Percentiles rank a stretch among this genome's conserved stretches.
Evolutionary conservation across 37 sponge, comb jelly and placozoan species (phyloP).

Genomic region (Agelas oroides): DNA sequence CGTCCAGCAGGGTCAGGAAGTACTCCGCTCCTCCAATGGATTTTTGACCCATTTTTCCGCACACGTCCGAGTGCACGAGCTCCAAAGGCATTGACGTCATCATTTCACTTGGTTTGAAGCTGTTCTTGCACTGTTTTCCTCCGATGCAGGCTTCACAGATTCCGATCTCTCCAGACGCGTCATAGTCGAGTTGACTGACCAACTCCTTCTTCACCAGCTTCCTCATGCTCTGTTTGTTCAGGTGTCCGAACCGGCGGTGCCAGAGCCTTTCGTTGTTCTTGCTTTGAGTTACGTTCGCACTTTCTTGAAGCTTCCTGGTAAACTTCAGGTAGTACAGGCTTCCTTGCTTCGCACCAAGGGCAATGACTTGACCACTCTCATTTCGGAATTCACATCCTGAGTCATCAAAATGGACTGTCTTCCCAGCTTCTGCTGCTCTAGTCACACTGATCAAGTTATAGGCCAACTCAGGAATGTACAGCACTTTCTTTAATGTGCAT

Average conservation of each 20-base stretch:
- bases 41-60: constrained; percentile 48
- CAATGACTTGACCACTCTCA: constrained; percentile 26
- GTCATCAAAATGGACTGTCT: constrained; percentile 36
- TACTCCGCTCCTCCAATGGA: constrained; percentile 43
- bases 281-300: background rate
- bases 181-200: constrained; percentile 46
- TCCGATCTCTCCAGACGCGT: constrained; percentile 27
- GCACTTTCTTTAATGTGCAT: background rate
- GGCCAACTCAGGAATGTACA: constrained; percentile 15
- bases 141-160: constrained; percentile 60
- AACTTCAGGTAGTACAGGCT: constrained; percentile 58
- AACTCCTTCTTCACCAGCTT: constrained; percentile 38
- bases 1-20: constrained; percentile 61
- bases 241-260: constrained; percentile 67
- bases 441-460: constrained; percentile 13
- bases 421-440: background rate
- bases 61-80: constrained; percentile 61
- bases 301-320: background rate
- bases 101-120: constrained; percentile 32
- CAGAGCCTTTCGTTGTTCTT: constrained; percentile 40
- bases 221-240: constrained; percentile 31
- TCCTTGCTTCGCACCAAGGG: constrained; percentile 46
- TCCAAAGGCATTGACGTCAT: constrained; percentile 28
- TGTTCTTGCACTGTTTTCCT: constrained; percentile 65
- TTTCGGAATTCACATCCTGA: constrained; percentile 35